Base-by-base conservation (phyloP, 1,140 invertebrate genomes). In the Uloborus diversus region DNA sequence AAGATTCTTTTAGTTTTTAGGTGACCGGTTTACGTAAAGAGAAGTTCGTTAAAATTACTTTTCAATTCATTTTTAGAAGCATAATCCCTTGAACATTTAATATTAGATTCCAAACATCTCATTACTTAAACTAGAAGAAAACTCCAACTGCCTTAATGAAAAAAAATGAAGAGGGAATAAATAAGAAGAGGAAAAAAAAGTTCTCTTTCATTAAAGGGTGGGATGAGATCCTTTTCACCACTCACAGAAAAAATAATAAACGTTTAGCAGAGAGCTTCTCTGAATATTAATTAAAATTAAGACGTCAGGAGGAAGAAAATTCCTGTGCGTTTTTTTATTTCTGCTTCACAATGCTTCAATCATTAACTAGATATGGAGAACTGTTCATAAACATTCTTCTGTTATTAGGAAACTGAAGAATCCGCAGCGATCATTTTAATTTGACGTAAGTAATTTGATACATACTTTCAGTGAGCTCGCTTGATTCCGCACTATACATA, bases 61-160 rank as follows among this genome's bases (percentile, higher is more conserved):
- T 64, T 64, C 57, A 64, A 57, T 75, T 64, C 59, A 75, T 75
- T 75, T 75, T 47, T 64, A 49, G 33, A 32, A 61, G 35, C 37
- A 35, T 53, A 64, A 75, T 75, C 62, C 53, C 42, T 57, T 61
- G 42, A 73, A 37, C 71, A 61, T 75, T 75, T 75, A 75, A 75
- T 75, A 75, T 61, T 56, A 73, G 37, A 75, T 75, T 75, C 59
- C 33, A 47, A 28, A 57, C 57, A 75, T 75, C 71, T 75, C 71
- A 75, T 75, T 75, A 75, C 71, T 62, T 75, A 75, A 75, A 75
- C 57, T 75, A 75, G 32, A 75, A 64, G 71, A 75, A 75, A 75
- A 75, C 57, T 64, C 71, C 71, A 75, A 75, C 59, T 64, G 62
- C 35, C 23, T 42, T 37, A 57, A 23, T 61, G 23, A 69, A 75